Conservation (phyloP, 2,888 invertebrate genomes). For the Choreutis nemorana region DNA sequence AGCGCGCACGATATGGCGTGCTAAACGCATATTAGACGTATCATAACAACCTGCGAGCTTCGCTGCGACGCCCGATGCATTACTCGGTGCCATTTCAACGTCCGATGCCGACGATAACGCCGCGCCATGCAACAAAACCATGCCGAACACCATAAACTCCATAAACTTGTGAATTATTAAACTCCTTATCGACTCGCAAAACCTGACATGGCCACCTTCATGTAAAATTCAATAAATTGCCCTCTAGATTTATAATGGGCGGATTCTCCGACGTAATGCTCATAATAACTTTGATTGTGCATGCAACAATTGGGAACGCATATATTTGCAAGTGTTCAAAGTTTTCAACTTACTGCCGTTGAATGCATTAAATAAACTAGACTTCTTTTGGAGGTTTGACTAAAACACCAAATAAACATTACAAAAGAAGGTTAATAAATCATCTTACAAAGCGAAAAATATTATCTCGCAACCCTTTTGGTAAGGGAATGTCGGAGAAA, state of each 20-base stretch:
- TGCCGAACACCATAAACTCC: conserved; percentile 62
- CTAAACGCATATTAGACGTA: conserved; percentile 55
- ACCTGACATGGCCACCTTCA: conserved; percentile 42
- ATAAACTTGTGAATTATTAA: conserved; percentile 66
- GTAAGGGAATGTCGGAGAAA: conserved; percentile 14
- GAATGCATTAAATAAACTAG: too few species aligned
- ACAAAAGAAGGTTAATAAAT: conserved; percentile 21
- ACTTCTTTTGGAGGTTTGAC: neutral
- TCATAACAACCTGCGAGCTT: conserved; percentile 44
- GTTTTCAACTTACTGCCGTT: too few species aligned
- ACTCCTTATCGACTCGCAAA: conserved; percentile 41
- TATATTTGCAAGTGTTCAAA: too few species aligned
- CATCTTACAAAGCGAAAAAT: conserved; percentile 29
- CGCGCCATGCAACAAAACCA: conserved; percentile 47
- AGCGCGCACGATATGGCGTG: conserved; percentile 48
- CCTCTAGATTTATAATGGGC: conserved; percentile 37
- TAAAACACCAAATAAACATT: neutral
- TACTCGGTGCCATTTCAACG: conserved; percentile 37
- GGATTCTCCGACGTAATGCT: conserved; percentile 12
- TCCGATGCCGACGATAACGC: conserved; percentile 44
- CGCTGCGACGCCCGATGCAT: conserved; percentile 24
- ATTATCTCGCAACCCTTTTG: conserved; percentile 43
- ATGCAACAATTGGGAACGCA: too few species aligned
- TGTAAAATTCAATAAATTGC: conserved; percentile 60
- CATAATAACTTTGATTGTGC: neutral